Conservation (phyloP, 1,140 invertebrate genomes). For the Arctopsyche grandis region DNA sequence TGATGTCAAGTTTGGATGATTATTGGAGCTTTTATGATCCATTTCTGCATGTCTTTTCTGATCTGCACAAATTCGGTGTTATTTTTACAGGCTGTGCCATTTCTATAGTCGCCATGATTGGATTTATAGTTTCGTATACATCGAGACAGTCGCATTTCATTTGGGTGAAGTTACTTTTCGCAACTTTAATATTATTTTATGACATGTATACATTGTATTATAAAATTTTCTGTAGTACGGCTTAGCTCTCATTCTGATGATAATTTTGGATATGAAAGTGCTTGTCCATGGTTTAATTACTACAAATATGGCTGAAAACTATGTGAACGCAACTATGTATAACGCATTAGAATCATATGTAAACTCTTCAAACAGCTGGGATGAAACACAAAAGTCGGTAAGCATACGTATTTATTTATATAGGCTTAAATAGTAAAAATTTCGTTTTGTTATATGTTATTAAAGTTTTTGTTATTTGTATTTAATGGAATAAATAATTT, state of each 20-base stretch:
- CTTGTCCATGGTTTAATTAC: neutral
- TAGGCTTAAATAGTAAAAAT: neutral
- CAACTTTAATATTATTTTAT: too few relatives aligned
- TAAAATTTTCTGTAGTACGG: slow-evolving; percentile 27
- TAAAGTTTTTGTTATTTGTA: neutral
- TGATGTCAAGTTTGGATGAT: slow-evolving; percentile 31
- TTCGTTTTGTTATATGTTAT: neutral
- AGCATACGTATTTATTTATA: too few relatives aligned
- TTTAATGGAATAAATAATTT: too few relatives aligned
- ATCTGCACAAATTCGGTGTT: neutral
- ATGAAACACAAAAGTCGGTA: neutral
- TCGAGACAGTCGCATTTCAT: slow-evolving; percentile 10
- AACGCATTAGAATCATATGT: neutral
- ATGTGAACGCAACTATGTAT: neutral
- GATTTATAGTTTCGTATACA: slow-evolving; percentile 13
- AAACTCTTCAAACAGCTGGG: neutral
- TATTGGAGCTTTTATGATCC: slow-evolving; percentile 36
- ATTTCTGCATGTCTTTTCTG: slow-evolving; percentile 6
- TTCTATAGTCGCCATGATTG: neutral
- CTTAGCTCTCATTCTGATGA: neutral
- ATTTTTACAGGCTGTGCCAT: neutral
- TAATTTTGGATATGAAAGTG: slow-evolving; percentile 15
- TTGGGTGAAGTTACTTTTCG: slow-evolving; percentile 31
- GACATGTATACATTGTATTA: slow-evolving; percentile 12
- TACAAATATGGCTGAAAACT: neutral